Evolutionary conservation across 2,888 invertebrate species (phyloP).

Genomic region (Ormyrus thymus): DNA sequence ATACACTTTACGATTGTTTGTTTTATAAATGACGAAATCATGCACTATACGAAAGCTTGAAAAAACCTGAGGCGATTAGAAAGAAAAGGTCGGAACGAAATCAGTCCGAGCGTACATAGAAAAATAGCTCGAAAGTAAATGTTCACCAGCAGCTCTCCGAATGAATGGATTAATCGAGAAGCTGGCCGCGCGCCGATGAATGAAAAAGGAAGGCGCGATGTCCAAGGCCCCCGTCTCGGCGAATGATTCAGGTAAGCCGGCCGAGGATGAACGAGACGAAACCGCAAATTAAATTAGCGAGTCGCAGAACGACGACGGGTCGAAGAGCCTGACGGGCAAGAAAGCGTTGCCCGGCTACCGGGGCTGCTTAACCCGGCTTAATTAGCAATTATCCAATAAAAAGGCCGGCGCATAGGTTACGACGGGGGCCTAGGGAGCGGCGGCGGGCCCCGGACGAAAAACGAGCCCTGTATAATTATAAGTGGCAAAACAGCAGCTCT

Average conservation of each 20-base stretch:
- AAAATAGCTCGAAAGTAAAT: too few relatives aligned
- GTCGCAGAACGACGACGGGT: slow-evolving; percentile 66
- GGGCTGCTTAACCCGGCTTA: slow-evolving; percentile 70
- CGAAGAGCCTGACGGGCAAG: slow-evolving; percentile 61
- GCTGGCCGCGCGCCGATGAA: slow-evolving; percentile 10
- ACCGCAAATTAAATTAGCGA: slow-evolving; percentile 74
- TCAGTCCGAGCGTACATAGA: too few relatives aligned
- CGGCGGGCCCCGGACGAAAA: slow-evolving; percentile 60
- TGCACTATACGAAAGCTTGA: too few relatives aligned
- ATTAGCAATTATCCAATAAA: slow-evolving; percentile 74
- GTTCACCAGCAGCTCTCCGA: not conserved
- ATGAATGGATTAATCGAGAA: slow-evolving; percentile 34
- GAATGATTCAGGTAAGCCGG: slow-evolving; percentile 22
- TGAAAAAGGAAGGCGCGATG: slow-evolving; percentile 20
- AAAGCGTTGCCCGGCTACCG: slow-evolving; percentile 70
- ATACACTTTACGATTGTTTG: too few relatives aligned
- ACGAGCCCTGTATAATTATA: slow-evolving; percentile 71
- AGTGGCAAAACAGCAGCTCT: slow-evolving; percentile 67
- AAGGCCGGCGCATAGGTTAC: slow-evolving; percentile 49
- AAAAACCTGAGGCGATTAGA: too few relatives aligned
- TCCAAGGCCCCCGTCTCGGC: not conserved
- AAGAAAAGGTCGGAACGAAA: too few relatives aligned
- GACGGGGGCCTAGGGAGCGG: not conserved
- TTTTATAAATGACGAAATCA: too few relatives aligned
- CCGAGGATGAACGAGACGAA: slow-evolving; percentile 69